These are phyloP conservation scores for Urechis unicinctus DNA, from an alignment of 2,888 invertebrate genomes.

Conservation along the genomic window DNA sequence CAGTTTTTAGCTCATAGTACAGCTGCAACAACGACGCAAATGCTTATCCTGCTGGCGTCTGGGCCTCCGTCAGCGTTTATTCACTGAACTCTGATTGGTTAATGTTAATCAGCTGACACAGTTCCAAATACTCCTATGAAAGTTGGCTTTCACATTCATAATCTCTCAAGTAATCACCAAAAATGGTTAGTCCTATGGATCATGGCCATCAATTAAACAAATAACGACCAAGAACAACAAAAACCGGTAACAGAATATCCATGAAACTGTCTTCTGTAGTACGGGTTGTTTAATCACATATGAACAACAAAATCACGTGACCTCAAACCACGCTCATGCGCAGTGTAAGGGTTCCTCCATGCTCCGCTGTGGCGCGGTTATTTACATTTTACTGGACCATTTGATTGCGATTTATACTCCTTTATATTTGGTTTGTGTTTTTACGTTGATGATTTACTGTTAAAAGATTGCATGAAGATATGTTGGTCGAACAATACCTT, in stretches of 20 bases:
- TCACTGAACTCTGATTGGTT: constrained; percentile 10
- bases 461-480: too few relatives aligned
- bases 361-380: neutral
- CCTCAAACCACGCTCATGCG: neutral
- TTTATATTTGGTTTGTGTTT: too few relatives aligned
- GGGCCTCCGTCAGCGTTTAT: constrained; percentile 13
- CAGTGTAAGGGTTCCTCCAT: neutral
- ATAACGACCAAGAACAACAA: too few relatives aligned
- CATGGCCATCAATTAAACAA: too few relatives aligned
- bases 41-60: neutral
- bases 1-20: too few relatives aligned
- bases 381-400: neutral
- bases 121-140: neutral
- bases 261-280: too few relatives aligned
- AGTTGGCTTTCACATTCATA: neutral
- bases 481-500: too few relatives aligned
- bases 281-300: neutral
- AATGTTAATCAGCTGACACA: constrained; percentile 14
- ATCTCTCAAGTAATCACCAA: neutral
- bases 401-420: too few relatives aligned
- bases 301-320: constrained; percentile 6
- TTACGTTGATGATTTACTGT: too few relatives aligned
- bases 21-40: too few relatives aligned
- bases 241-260: too few relatives aligned
- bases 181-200: too few relatives aligned